Base-by-base conservation (phyloP, 1,140 invertebrate genomes). In the Onthophagus taurus region DNA sequence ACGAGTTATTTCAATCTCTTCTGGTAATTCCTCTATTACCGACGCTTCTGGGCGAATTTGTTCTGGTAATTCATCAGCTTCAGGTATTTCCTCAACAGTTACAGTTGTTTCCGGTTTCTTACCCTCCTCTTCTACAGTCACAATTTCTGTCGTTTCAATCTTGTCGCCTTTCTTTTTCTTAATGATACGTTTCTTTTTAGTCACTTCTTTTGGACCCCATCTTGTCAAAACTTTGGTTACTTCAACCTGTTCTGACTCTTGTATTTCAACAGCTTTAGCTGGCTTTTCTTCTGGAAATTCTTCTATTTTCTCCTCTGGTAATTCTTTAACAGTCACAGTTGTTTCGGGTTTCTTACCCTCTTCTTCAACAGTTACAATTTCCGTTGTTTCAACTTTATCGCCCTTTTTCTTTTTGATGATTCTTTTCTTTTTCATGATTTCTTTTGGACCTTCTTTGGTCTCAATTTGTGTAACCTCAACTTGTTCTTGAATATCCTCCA, bases 21-120 rank as follows among this genome's bases (percentile, higher is more conserved):
- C 49, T 7, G 49, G 42, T 24, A 50, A 42, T 44, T 57, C 50
- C n/a, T 50, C 42, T 8, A 60, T 31, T 11, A 50, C 58, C 12
- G 42, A 26, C 12, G 30, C 33, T 37, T 36, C 39, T 16, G 41
- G 30, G 9, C 26, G 43, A 35, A 39, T 33, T n/a, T 17, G 34
- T 42, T 51, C 38, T 24, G 50, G 29, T 13, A 20, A 33, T 24
- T 59, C 39, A 16, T 52, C 47, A 36, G 42, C 45, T 48, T 57
- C 54, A 24, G 47, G 6, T 39, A 50, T 31, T 41, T 34, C 42
- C 44, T 51, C 43, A 4, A 55, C 51, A 34, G 51, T 62, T 46
- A 64, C 61, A 36, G 54, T 60, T 31, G 52, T 60, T 44, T 59
- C 50, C 21, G 56, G 53, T 36, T 44, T 2, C 50, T 66, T 60